These are phyloP conservation scores for Mirza zaza DNA, from an alignment of 2,113 vertebrate genomes.

Conservation along the genomic window DNA sequence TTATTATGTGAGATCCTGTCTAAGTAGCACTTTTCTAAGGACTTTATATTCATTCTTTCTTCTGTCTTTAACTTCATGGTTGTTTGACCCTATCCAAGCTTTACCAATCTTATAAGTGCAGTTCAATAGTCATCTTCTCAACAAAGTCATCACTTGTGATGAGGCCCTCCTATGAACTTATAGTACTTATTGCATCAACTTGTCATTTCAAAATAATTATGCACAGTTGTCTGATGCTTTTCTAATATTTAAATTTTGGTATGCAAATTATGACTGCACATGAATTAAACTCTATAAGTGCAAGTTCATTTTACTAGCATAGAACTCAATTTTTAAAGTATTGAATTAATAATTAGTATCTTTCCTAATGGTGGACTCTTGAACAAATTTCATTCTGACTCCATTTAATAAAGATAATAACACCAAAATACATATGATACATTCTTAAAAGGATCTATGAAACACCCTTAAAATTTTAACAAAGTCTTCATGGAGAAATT, in stretches of 20 bases:
- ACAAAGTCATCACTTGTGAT: not conserved
- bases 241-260: constrained; percentile 10
- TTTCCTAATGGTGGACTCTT: not conserved
- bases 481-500: not conserved
- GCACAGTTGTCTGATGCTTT: not conserved
- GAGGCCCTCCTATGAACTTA: not conserved
- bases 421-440: not conserved
- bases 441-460: not conserved
- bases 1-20: not conserved
- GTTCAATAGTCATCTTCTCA: not conserved
- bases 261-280: not conserved
- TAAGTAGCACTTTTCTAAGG: not conserved
- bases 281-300: constrained; percentile 25
- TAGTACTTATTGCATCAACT: not conserved
- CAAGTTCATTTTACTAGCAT: constrained; percentile 36
- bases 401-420: not conserved
- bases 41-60: not conserved
- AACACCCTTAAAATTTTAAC: not conserved
- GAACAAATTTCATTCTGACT: constrained; percentile 26
- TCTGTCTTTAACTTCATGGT: not conserved
- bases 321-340: constrained; percentile 4
- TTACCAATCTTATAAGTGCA: not conserved
- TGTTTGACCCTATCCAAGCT: not conserved
- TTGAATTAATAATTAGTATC: constrained; percentile 5
- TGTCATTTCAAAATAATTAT: constrained; percentile 19